These are phyloP conservation scores for Gastracanthus pulcherrimus DNA, from an alignment of 2,888 invertebrate genomes.

Conservation along the genomic window DNA sequence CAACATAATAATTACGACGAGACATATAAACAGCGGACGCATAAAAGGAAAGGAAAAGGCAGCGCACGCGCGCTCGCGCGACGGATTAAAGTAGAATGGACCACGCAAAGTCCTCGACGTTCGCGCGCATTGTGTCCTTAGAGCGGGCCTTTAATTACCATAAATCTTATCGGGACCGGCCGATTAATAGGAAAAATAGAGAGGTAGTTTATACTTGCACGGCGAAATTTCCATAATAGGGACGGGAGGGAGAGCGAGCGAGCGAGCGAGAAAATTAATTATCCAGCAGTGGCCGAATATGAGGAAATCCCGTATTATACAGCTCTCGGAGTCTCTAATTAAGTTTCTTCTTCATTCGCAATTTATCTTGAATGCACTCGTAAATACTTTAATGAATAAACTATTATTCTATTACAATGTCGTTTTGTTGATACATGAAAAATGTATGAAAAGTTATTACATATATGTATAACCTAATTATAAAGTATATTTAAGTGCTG, in stretches of 20 bases:
- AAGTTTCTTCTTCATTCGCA: constrained; percentile 13
- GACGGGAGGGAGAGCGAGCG: background rate
- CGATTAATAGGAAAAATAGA: constrained; percentile 63
- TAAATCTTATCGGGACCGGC: constrained; percentile 63
- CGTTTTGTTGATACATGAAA: no score
- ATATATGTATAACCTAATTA: no score
- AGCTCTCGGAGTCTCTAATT: constrained; percentile 31
- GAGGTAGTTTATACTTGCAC: constrained; percentile 4
- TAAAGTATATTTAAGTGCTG: no score
- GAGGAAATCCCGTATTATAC: constrained; percentile 34
- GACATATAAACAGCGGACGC: background rate
- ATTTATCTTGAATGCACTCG: constrained; percentile 8
- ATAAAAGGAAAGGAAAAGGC: constrained; percentile 20
- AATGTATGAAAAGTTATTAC: no score
- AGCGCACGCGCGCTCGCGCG: no score
- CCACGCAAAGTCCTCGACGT: no score
- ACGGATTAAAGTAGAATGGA: constrained; percentile 63
- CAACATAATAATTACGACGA: constrained; percentile 35
- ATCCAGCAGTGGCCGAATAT: constrained; percentile 20
- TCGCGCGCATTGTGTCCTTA: constrained; percentile 65
- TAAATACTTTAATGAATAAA: background rate
- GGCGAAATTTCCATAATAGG: constrained; percentile 5
- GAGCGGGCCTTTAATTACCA: constrained; percentile 64
- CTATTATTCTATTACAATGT: no score
- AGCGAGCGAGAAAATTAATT: constrained; percentile 38